Base-by-base conservation (phyloP, 2,888 invertebrate genomes). In the Tipula unca region DNA sequence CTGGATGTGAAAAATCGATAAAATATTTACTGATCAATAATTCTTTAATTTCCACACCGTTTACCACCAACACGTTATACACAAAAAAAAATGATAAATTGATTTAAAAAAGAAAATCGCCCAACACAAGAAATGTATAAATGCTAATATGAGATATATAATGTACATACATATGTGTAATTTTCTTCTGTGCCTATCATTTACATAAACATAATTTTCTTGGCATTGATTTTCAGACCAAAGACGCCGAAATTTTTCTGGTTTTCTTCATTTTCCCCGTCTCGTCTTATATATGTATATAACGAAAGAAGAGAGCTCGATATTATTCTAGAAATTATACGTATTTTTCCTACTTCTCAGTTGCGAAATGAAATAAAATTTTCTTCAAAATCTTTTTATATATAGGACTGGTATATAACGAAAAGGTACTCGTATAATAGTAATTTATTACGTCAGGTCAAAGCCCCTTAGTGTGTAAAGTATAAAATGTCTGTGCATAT, bases 201-300 rank as follows among this genome's bases (percentile, higher is more conserved):
- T 69, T 69, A 13, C 14, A 25, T 69, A 25, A 17, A 17, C 48
- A 48, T 25, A 69, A 17, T 69, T 69, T 20, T 69, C 17, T 69
- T 69, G 69, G 69, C 69, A 69, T 69, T 69, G 69, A 69, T 69
- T 69, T 69, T 69, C 69, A 69, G 69, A 69, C 69, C 20, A 69
- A 69, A 69, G 69, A 69, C 69, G 69, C 69, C 69, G 69, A 69
- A 25, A 69, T 25, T 25, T 25, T 69, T 69, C 5, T 8, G n/a
- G n/a, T 48, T 17, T 69, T 69, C 20, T 69, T 69, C 25, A 25
- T 20, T 32, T 39, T 39, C 3, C 3, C n/a, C 3, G 48, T n/a
- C 3, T 48, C 3, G 48, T 48, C n/a, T 48, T 48, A 48, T 48
- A 10, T 39, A 32, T 32, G 3, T 32, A 6, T 32, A 32, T 2